Base-by-base conservation (phyloP, 2,797 vertebrate species). In the Microctenopoma stevenorrisi region DNA sequence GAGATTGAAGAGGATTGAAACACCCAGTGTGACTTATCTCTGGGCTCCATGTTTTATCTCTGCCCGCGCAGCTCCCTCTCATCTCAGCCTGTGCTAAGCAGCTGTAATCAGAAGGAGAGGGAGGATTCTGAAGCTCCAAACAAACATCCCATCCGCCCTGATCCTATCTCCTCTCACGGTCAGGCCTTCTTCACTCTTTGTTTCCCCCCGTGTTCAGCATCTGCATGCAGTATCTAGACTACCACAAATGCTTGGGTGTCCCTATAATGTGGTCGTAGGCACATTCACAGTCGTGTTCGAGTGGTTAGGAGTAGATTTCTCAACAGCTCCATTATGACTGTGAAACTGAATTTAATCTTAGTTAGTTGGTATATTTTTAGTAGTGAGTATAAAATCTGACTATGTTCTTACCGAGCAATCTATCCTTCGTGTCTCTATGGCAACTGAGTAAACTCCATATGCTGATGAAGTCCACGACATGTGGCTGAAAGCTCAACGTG, bases 61-160 rank as follows among this genome's bases (percentile, higher is more conserved):
- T 62, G 77, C 83, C 70, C 64, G 38, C 15, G n/a, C 64, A 11
- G 76, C 74, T 75, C 51, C 1, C 66, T 68, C 81, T 86, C 72
- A 77, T 85, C 79, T 72, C 68, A 68, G 77, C 61, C 40, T 67
- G 64, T 53, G 66, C 55, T 58, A 61, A 84, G 72, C 62, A 81
- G 76, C 76, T 75, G 69, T 62, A 80, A 81, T 83, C 78, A 79
- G 52, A 68, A 15, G 57, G 16, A 69, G 10, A 18, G 33, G 64
- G 13, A 14, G 65, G 48, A 53, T 74, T 78, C 64, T 72, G 51
- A 30, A 66, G 42, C 54, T 55, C 38, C 63, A 78, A 60, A 77
- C 82, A 81, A 64, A 79, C 57, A 83, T 62, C 68, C 50, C 64
- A 50, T 69, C 57, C 46, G 61, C 38, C 22, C 48, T 12, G 25